These are phyloP conservation scores for Dione juno DNA, from an alignment of 2,888 invertebrate genomes.

Conservation along the genomic window DNA sequence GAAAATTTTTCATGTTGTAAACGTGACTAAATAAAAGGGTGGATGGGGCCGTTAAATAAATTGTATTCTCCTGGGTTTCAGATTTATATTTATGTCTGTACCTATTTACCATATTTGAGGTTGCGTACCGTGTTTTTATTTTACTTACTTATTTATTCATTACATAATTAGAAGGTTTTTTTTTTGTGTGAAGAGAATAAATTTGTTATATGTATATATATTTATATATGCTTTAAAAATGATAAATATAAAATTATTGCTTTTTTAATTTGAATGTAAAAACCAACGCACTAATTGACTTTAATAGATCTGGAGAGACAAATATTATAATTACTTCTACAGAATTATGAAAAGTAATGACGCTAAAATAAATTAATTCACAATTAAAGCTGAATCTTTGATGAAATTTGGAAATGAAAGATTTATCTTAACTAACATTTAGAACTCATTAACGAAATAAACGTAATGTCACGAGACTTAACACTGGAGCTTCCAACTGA, in stretches of 20 bases:
- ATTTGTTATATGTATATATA: no score
- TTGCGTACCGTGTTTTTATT: background rate
- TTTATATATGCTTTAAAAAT: no score
- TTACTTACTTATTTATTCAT: background rate
- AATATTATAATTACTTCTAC: background rate
- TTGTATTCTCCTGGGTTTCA: constrained; percentile 60
- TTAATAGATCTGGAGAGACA: no score
- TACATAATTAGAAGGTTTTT: background rate
- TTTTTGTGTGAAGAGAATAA: no score
- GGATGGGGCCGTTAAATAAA: constrained; percentile 66
- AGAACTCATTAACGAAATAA: constrained; percentile 44
- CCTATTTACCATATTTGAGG: background rate
- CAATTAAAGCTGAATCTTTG: background rate
- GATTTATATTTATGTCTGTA: constrained; percentile 73
- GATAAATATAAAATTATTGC: no score
- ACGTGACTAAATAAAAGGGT: constrained; percentile 72
- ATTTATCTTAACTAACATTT: constrained; percentile 29
- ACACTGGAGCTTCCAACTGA: constrained; percentile 35
- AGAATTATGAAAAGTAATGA: background rate
- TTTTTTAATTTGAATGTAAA: no score
- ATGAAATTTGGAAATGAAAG: background rate
- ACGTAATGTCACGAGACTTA: constrained; percentile 36
- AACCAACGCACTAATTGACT: no score
- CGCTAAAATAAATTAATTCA: background rate
- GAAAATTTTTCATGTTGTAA: constrained; percentile 65